Conservation (phyloP, 1,140 invertebrate genomes). For the Neodiprion lecontei region DNA sequence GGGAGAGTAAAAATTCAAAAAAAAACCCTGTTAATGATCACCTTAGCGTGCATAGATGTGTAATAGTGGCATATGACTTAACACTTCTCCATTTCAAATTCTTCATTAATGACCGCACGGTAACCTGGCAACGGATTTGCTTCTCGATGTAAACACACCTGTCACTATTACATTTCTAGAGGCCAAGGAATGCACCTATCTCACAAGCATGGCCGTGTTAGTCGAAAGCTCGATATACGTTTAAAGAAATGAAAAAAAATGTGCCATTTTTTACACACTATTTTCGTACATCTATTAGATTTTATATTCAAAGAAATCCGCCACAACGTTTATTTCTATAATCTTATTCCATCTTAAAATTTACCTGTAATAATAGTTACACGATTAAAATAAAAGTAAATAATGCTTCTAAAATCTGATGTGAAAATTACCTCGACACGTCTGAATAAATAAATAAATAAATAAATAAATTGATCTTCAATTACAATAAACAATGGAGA, state of each 20-base stretch:
- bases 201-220: neutral
- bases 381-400: neutral
- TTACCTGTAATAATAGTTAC: neutral
- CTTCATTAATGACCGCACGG: neutral
- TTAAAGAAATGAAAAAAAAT: neutral
- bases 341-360: neutral
- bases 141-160: neutral
- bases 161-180: neutral
- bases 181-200: neutral
- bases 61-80: too few relatives aligned
- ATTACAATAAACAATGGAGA: slow-evolving; percentile 25
- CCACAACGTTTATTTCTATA: neutral
- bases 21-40: too few relatives aligned
- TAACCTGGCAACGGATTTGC: neutral
- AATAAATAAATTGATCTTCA: neutral
- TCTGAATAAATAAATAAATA: neutral
- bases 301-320: neutral
- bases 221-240: neutral
- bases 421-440: too few relatives aligned
- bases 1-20: too few relatives aligned
- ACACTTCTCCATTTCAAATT: too few relatives aligned
- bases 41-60: too few relatives aligned
- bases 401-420: too few relatives aligned
- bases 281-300: too few relatives aligned
- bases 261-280: neutral